phyloP scores from a whole-genome alignment of 2,113 vertebrate genomes.

The Crotalus helleri region DNA sequence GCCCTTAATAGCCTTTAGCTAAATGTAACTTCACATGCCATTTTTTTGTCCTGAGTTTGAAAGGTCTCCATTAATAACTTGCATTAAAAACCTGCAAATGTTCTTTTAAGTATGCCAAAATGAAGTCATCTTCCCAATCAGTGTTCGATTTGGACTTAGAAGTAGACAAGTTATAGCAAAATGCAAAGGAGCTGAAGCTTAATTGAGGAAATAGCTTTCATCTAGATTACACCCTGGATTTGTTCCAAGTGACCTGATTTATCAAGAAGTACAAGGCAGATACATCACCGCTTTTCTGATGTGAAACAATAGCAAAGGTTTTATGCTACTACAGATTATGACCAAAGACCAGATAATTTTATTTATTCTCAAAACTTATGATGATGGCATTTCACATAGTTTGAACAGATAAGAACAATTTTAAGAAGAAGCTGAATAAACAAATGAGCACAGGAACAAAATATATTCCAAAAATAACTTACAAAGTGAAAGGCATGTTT shows the following conservation, averaged over 20 bases:
- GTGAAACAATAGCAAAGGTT: not conserved
- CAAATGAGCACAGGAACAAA: slow-evolving; percentile 1
- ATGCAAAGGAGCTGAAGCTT: not conserved
- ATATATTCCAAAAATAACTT: not conserved
- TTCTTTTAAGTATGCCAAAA: not conserved
- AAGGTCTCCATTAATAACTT: slow-evolving; percentile 18
- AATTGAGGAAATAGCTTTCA: not conserved
- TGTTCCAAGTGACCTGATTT: not conserved
- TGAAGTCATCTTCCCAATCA: not conserved
- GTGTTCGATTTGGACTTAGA: not conserved
- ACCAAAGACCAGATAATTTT: not conserved
- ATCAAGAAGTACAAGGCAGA: accelerated
- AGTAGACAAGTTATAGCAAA: not conserved
- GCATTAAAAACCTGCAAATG: slow-evolving; percentile 6
- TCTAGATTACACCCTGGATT: not conserved
- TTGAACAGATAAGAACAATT: not conserved
- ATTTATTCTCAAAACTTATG: not conserved
- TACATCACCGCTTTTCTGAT: not conserved
- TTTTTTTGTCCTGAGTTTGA: slow-evolving; percentile 3
- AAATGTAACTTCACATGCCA: slow-evolving; percentile 21
- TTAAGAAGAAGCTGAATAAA: not conserved
- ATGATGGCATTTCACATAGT: not conserved
- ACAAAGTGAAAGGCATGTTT: not conserved
- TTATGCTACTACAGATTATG: not conserved
- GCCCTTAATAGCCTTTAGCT: slow-evolving; percentile 27